Evolutionary conservation across 2,797 vertebrate species (phyloP), one percentile per base, ranked within the genome.

Genomic region (Poecilia picta): DNA sequence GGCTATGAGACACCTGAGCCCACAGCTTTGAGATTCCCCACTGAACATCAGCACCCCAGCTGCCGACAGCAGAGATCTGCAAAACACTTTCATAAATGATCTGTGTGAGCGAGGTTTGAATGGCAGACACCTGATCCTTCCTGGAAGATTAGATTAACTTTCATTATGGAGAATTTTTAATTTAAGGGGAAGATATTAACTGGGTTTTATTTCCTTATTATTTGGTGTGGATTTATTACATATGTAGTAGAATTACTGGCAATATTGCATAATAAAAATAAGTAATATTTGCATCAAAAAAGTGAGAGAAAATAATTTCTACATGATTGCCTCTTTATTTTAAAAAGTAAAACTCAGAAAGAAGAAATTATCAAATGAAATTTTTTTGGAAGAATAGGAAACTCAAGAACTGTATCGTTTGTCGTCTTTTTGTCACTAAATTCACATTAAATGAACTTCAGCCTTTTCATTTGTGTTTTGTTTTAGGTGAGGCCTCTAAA

Each of bases 1-100:
- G 47, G 82, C 1, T 31, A 0, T 39, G 39, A 0, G 53, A 73
- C 72, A 86, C 74, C 75, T 77, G 84, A 92, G 73, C 75, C 77
- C 47, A 31, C 71, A 76, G 82, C 75, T 81, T 76, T 41, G 66
- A 53, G 46, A 49, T 20, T 31, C 76, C 82, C 72, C 75, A 81
- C 57, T 62, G 81, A 59, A 79, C 76, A 73, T n/a, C 73, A 72
- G 73, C 49, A 49, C 47, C 70, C 39, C 59, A 78, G 76, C 78
- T 31, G 55, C 71, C 46, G 45, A 79, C 76, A 77, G 75, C 55
- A 46, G 73, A 15, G 25, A 8, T 75, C 36, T 75, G 73, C 8
- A 0, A 59, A 39, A 41, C 64, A n/a, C 20, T 41, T 41, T 45
- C 10, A 28, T n/a, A 45, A 70, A 70, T 5, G 8, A 45, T 43